Percentiles rank a stretch among this genome's conserved stretches.
Evolutionary conservation across 2,797 vertebrate genomes (phyloP).

Genomic region (Oreochromis mossambicus): DNA sequence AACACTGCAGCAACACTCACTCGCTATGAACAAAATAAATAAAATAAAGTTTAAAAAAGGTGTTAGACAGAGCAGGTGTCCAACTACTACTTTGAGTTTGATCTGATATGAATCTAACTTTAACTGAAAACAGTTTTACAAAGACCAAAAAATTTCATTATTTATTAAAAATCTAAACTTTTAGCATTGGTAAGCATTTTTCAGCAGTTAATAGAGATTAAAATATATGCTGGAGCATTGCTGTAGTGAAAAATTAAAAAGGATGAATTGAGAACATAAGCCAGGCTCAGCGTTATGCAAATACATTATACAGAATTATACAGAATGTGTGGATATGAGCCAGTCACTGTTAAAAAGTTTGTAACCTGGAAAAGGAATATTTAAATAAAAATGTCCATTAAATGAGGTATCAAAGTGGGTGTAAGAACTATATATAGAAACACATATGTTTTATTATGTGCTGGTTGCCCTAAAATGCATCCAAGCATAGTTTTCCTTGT

Average conservation of each 20-base stretch:
- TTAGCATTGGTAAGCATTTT: rapidly evolving
- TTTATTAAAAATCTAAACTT: not conserved
- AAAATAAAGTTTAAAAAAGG: not conserved
- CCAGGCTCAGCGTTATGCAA: not conserved
- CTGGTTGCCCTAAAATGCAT: not conserved
- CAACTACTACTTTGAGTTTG: not conserved
- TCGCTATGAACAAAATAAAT: not conserved
- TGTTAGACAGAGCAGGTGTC: not conserved
- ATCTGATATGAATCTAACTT: not conserved
- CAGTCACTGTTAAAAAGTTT: not conserved
- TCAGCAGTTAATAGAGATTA: not conserved
- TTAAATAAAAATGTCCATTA: not conserved
- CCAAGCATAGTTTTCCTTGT: not conserved
- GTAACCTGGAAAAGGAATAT: not conserved
- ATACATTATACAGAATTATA: not conserved
- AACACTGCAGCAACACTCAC: not conserved
- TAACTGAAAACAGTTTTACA: not conserved
- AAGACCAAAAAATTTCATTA: not conserved
- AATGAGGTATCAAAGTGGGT: rapidly evolving
- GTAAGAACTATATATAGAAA: not conserved
- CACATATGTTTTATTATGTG: not conserved
- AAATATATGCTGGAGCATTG: not conserved
- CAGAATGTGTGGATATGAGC: not conserved
- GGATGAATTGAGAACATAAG: not conserved
- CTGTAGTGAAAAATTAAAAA: not conserved